Percentiles rank a stretch among this genome's conserved stretches.
Evolutionary conservation across 1,140 invertebrate genomes (phyloP).

Genomic region (Drosophila erecta): DNA sequence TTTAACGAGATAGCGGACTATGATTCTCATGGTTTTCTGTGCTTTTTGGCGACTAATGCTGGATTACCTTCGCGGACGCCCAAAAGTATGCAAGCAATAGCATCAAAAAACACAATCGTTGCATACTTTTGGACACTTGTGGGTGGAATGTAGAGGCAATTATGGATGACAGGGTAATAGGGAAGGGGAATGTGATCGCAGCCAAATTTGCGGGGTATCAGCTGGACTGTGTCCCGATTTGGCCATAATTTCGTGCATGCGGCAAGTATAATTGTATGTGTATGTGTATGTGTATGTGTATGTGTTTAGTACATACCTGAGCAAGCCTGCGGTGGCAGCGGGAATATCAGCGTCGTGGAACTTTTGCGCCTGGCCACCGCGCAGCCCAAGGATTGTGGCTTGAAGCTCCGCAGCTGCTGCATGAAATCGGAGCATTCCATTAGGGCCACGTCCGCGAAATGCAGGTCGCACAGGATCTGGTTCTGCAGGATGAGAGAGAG

Average conservation of each 20-base stretch:
- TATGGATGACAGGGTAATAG: too few relatives aligned
- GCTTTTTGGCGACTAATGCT: neutral
- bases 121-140: too few relatives aligned
- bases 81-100: too few relatives aligned
- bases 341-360: constrained; percentile 97
- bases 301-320: constrained; percentile 88
- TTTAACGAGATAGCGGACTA: too few relatives aligned
- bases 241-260: constrained; percentile 5
- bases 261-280: neutral
- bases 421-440: constrained; percentile 98
- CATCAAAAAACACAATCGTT: too few relatives aligned
- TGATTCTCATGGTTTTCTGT: neutral
- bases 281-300: too few relatives aligned
- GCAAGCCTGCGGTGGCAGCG: constrained; percentile 96
- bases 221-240: constrained; percentile 3
- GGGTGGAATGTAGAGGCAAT: too few relatives aligned
- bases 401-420: constrained; percentile 97
- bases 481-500: constrained; percentile 54
- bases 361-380: constrained; percentile 96
- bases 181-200: too few relatives aligned
- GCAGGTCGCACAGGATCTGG: constrained; percentile 84
- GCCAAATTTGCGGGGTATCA: neutral
- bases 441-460: constrained; percentile 92
- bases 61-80: too few relatives aligned
- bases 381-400: constrained; percentile 96